These are phyloP conservation scores for Odontothrips loti DNA, from an alignment of 2,888 invertebrate species.

Conservation along the genomic window DNA sequence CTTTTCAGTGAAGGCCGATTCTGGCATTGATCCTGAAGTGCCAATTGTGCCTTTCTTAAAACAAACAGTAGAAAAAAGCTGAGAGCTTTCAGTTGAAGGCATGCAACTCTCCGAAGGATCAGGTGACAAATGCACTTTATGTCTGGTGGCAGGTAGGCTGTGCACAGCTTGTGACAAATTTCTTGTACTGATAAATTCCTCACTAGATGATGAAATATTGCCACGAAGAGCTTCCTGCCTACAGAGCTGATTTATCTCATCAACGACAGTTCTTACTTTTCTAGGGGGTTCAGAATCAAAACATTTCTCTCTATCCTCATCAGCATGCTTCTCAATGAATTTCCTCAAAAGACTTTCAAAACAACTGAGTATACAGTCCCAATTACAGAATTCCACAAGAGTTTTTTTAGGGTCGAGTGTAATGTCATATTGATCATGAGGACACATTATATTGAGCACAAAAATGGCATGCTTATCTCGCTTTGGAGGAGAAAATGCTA, in stretches of 20 bases:
- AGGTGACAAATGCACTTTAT: neutral
- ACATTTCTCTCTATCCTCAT: too few relatives aligned
- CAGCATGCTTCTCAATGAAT: neutral
- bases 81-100: neutral
- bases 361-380: slow-evolving; percentile 46
- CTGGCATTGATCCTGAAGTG: neutral
- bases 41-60: neutral
- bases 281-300: neutral
- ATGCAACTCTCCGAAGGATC: neutral
- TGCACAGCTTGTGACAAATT: slow-evolving; percentile 28
- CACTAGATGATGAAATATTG: slow-evolving; percentile 42
- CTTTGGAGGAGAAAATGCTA: neutral
- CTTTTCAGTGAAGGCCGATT: neutral
- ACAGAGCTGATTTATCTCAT: slow-evolving; percentile 40
- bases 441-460: slow-evolving; percentile 55
- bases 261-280: slow-evolving; percentile 44
- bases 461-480: slow-evolving; percentile 47
- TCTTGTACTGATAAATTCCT: neutral
- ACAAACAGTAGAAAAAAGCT: neutral
- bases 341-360: slow-evolving; percentile 45
- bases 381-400: slow-evolving; percentile 54
- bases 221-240: slow-evolving; percentile 48
- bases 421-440: slow-evolving; percentile 51
- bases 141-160: slow-evolving; percentile 31
- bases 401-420: slow-evolving; percentile 51